Percentiles rank a stretch among this genome's conserved stretches.
Evolutionary conservation across 2,113 vertebrate species (phyloP).

Genomic region (Rhombomys opimus): DNA sequence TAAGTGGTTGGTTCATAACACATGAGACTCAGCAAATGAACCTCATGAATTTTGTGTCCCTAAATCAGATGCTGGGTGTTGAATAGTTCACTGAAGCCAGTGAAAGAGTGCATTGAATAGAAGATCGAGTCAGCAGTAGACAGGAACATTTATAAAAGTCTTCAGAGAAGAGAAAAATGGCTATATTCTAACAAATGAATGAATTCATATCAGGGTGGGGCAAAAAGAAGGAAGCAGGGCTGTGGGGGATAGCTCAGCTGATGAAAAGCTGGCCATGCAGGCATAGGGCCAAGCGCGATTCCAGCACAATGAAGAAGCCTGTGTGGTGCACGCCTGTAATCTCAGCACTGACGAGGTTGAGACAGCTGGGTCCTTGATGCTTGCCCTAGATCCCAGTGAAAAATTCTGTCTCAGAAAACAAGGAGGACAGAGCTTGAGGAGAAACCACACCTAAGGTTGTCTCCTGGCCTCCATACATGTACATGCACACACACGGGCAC

Average conservation of each 20-base stretch:
- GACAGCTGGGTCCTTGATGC: not conserved
- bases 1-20: not conserved
- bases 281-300: fast-evolving
- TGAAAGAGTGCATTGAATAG: slow-evolving; percentile 29
- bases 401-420: not conserved
- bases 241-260: not conserved
- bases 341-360: not conserved
- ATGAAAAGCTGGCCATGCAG: not conserved
- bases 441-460: not conserved
- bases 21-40: slow-evolving; percentile 37
- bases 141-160: not conserved
- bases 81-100: slow-evolving; percentile 6
- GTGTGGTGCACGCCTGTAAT: not conserved
- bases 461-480: not conserved
- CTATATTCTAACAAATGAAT: not conserved
- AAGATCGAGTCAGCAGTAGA: not conserved
- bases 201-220: not conserved
- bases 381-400: not conserved
- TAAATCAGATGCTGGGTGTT: slow-evolving; percentile 36
- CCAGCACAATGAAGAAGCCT: not conserved
- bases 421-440: not conserved
- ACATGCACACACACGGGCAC: not conserved
- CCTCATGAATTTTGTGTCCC: slow-evolving; percentile 24
- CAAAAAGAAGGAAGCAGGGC: not conserved
- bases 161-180: slow-evolving; percentile 13